Evolutionary conservation across 2,888 invertebrate genomes (phyloP).

Genomic region (Limnephilus rhombicus): DNA sequence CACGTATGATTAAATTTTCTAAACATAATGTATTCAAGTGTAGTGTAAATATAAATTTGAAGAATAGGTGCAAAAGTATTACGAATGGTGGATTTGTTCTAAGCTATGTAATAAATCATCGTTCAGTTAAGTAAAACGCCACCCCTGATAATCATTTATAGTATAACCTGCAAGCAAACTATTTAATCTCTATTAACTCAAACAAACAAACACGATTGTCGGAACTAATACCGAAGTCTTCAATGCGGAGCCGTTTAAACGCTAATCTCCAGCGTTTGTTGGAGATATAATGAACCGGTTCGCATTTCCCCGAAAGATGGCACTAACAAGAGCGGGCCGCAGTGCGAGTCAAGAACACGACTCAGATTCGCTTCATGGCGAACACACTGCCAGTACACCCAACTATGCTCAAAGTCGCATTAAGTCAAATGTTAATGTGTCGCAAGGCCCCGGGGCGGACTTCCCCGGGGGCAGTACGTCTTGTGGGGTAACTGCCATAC

Average conservation of each 20-base stretch:
- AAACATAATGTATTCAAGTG: background rate
- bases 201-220: background rate
- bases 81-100: background rate
- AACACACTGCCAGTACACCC: constrained; percentile 17
- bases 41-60: background rate
- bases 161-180: background rate
- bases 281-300: constrained; percentile 3
- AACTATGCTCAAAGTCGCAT: constrained; percentile 61
- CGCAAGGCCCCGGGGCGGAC: constrained; percentile 52
- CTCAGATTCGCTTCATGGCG: constrained; percentile 12
- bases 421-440: constrained; percentile 66
- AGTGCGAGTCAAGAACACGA: constrained; percentile 21
- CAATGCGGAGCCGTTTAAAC: background rate
- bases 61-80: background rate
- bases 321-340: background rate
- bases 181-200: background rate
- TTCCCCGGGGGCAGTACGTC: constrained; percentile 56
- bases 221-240: background rate
- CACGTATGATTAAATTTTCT: background rate
- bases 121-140: background rate
- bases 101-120: too few species aligned
- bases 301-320: constrained; percentile 5
- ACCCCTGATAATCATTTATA: background rate
- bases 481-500: constrained; percentile 7
- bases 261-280: background rate